A percentile compares a stretch with the other conserved stretches of the same genome.
phyloP scores from a whole-genome alignment of 2,888 invertebrate genomes.

The Polydrusus cervinus region DNA sequence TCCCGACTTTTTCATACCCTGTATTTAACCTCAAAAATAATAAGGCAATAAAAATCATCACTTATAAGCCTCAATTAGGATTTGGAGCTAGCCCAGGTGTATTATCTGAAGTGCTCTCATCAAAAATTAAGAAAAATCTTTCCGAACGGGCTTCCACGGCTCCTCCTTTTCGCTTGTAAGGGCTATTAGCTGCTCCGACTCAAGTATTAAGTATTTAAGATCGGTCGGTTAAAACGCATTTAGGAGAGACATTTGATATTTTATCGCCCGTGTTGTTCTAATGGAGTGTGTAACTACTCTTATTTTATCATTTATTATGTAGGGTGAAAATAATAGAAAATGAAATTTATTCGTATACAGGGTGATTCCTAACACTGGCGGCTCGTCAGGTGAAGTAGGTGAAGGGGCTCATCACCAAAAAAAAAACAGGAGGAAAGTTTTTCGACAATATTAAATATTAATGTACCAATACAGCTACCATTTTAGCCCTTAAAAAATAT shows the following conservation, averaged over 20 bases:
- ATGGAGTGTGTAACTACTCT: not conserved
- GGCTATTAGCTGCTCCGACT: slow-evolving; percentile 38
- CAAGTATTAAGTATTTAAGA: slow-evolving; percentile 46
- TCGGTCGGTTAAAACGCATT: slow-evolving; percentile 39
- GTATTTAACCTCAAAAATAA: no score
- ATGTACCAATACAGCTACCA: no score
- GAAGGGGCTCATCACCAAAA: no score
- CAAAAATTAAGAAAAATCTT: slow-evolving; percentile 43
- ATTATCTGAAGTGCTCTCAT: slow-evolving; percentile 7
- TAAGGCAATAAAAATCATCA: no score
- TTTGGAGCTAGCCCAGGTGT: slow-evolving; percentile 28
- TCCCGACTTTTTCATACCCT: no score
- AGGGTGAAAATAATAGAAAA: not conserved
- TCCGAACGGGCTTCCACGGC: not conserved
- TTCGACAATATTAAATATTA: no score
- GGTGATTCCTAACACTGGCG: no score
- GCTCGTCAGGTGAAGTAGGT: no score
- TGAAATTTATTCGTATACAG: no score
- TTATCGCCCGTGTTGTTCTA: slow-evolving; percentile 3
- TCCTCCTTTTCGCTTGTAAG: slow-evolving; percentile 24
- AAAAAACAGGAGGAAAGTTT: no score
- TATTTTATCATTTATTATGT: not conserved
- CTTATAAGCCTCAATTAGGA: not conserved
- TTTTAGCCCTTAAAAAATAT: no score
- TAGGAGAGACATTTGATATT: slow-evolving; percentile 36